Conservation (phyloP, 2,888 invertebrate genomes). For the Notodonta dromedarius region DNA sequence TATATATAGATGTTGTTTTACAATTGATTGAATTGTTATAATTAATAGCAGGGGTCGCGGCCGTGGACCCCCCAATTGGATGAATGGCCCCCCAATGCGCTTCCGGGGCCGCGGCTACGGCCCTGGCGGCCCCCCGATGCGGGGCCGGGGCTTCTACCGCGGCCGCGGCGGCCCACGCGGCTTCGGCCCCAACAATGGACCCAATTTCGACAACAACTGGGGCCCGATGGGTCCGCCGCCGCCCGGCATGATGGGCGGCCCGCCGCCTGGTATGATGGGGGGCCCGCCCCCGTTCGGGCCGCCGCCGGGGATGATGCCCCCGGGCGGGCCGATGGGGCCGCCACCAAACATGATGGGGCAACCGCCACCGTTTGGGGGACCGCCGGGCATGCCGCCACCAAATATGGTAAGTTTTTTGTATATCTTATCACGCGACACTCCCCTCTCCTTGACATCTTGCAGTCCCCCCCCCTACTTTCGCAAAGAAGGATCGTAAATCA, state of each 20-base stretch:
- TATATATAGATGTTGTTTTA: too few species aligned
- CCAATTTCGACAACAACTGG: conserved; percentile 87
- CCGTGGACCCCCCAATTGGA: conserved; percentile 71
- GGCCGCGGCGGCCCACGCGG: conserved; percentile 75
- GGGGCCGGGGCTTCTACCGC: conserved; percentile 81
- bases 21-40: too few species aligned
- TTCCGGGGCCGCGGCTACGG: conserved; percentile 88
- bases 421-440: too few species aligned
- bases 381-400: conserved; percentile 82
- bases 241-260: conserved; percentile 80
- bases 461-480: too few species aligned
- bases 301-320: conserved; percentile 84
- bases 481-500: too few species aligned
- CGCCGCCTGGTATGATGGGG: conserved; percentile 82
- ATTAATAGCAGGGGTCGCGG: conserved; percentile 44
- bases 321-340: conserved; percentile 83
- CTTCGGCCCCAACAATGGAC: conserved; percentile 80
- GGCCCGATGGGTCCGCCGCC: conserved; percentile 86
- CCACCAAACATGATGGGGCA: conserved; percentile 85
- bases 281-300: conserved; percentile 77
- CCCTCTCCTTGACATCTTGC: too few species aligned
- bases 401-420: conserved; percentile 80
- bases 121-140: conserved; percentile 83
- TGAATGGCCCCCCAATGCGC: conserved; percentile 85
- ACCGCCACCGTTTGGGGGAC: conserved; percentile 79